These are phyloP conservation scores for Timema podura DNA, from an alignment of 2,888 invertebrate species.

Conservation along the genomic window DNA sequence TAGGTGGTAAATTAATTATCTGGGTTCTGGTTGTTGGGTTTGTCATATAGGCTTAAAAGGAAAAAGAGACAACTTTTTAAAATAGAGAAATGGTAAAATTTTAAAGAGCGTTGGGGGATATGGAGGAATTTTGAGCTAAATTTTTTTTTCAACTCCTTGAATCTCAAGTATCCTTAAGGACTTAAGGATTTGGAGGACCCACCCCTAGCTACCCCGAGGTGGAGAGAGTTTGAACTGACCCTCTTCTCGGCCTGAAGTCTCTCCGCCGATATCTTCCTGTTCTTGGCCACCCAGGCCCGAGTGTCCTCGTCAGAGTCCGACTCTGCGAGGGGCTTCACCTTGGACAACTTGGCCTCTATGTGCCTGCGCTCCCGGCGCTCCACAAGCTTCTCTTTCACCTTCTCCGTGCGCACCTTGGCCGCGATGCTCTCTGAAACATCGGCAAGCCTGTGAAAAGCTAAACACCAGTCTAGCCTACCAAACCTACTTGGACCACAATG, in stretches of 20 bases:
- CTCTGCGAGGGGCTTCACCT: slow-evolving; percentile 61
- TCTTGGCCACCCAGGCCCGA: slow-evolving; percentile 77
- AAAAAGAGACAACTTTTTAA: too few relatives aligned
- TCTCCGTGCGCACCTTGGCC: slow-evolving; percentile 71
- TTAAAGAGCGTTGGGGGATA: too few relatives aligned
- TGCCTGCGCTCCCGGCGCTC: slow-evolving; percentile 74
- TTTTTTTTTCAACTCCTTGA: too few relatives aligned
- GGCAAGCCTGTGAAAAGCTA: too few relatives aligned
- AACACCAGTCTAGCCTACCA: slow-evolving; percentile 18
- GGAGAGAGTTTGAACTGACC: slow-evolving; percentile 46
- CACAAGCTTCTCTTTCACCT: slow-evolving; percentile 73
- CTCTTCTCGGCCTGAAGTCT: slow-evolving; percentile 81
- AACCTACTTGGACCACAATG: not conserved
- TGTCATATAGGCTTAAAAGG: not conserved
- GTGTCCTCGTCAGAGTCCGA: slow-evolving; percentile 71
- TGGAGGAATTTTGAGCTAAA: too few relatives aligned
- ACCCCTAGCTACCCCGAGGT: too few relatives aligned
- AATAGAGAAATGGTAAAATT: too few relatives aligned
- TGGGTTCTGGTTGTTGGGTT: not conserved
- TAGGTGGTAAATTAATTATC: not conserved
- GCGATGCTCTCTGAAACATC: slow-evolving; percentile 56
- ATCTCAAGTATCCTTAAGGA: too few relatives aligned
- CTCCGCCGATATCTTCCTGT: slow-evolving; percentile 68
- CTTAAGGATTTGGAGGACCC: too few relatives aligned
- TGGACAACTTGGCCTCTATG: slow-evolving; percentile 63